phyloP scores from a whole-genome alignment of 1,140 invertebrate species.

The Zophobas atratus region DNA sequence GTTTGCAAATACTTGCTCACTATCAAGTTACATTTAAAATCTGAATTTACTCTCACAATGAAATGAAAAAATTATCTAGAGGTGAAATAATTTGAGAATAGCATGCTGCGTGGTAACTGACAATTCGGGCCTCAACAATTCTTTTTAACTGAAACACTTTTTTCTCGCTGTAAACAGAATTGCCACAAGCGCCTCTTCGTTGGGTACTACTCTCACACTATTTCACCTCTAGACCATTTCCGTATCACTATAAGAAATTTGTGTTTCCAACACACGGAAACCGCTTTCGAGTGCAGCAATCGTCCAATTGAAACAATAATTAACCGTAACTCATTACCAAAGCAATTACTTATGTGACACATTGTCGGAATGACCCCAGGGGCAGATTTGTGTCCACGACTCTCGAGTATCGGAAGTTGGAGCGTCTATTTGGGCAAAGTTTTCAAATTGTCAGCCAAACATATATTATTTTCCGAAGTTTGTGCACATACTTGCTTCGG shows the following conservation, averaged over 20 bases:
- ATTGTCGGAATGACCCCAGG: constrained; percentile 33
- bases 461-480: constrained; percentile 42
- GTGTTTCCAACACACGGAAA: no score
- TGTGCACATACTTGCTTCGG: constrained; percentile 24
- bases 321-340: constrained; percentile 31
- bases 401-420: constrained; percentile 8
- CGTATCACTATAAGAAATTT: background rate
- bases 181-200: background rate
- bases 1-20: no score
- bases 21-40: no score
- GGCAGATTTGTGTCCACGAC: constrained; percentile 32
- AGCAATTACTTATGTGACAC: constrained; percentile 39
- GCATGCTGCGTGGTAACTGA: no score
- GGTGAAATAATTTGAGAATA: no score
- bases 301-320: constrained; percentile 22
- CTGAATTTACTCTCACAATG: no score
- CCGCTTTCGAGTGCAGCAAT: no score
- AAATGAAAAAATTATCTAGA: no score
- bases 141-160: constrained; percentile 2
- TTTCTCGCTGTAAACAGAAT: background rate
- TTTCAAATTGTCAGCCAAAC: constrained; percentile 37
- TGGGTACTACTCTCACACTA: background rate
- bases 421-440: constrained; percentile 37
- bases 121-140: no score
- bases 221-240: background rate